Conservation (phyloP, 2,113 vertebrate genomes). For the Phaethon lepturus region DNA sequence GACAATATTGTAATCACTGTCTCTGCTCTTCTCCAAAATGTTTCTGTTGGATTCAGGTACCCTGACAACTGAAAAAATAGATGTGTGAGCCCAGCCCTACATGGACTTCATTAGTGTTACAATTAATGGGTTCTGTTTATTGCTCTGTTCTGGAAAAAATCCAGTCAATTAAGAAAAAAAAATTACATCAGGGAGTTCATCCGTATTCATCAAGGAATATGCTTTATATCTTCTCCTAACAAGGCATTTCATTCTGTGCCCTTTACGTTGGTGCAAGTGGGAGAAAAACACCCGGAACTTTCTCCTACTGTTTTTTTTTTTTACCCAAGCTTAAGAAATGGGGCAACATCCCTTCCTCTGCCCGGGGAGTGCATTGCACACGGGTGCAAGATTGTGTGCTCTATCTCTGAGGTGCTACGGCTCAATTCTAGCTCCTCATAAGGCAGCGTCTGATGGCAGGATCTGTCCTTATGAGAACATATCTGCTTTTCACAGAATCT, state of each 20-base stretch:
- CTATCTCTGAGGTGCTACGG: neutral
- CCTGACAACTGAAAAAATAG: neutral
- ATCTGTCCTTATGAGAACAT: neutral
- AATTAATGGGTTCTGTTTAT: neutral
- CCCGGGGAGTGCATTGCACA: too few species aligned
- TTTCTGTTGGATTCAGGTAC: neutral
- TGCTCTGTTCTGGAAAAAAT: neutral
- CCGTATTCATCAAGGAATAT: neutral
- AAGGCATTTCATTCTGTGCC: neutral
- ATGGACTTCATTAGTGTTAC: neutral
- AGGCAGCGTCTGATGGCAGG: neutral
- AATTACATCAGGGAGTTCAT: neutral
- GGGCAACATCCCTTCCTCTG: neutral
- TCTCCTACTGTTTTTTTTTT: neutral
- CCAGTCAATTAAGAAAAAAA: neutral
- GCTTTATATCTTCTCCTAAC: neutral
- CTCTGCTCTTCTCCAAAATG: neutral
- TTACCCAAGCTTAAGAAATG: neutral
- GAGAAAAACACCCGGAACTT: neutral
- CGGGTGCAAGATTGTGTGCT: neutral
- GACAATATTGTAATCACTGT: neutral
- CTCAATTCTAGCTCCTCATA: neutral
- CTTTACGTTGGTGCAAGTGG: neutral
- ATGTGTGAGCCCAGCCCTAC: neutral
- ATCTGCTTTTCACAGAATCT: conserved; percentile 1